Conservation (phyloP, 2,888 invertebrate species). For the Neria commutata region DNA sequence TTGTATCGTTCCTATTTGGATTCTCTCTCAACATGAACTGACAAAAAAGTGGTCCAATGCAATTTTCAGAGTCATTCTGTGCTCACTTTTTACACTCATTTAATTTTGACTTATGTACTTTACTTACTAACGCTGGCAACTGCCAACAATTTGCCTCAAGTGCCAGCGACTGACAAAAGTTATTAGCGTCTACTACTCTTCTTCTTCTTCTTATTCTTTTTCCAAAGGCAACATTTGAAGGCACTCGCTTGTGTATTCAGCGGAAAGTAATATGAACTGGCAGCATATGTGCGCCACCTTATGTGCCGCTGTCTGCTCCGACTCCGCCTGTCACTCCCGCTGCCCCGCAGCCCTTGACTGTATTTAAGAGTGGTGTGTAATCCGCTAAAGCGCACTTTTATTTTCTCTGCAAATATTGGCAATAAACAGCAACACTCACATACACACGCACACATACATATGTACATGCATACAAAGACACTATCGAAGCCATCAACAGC, state of each 20-base stretch:
- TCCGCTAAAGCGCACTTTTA: conserved; percentile 1
- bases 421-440: conserved; percentile 10
- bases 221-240: neutral
- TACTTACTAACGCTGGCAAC: neutral
- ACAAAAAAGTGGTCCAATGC: neutral
- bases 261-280: no score
- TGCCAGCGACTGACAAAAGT: conserved; percentile 6
- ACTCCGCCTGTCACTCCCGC: neutral
- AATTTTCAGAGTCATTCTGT: neutral
- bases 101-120: neutral
- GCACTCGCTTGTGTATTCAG: no score
- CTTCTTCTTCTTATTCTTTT: no score
- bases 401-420: neutral
- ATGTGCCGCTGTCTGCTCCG: neutral
- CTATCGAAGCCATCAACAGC: no score
- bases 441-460: conserved; percentile 16
- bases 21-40: no score
- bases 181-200: neutral
- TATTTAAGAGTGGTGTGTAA: conserved; percentile 2
- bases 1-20: no score
- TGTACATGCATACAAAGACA: no score
- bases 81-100: neutral
- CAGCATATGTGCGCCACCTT: neutral
- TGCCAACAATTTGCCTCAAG: neutral
- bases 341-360: neutral